Percentiles rank a stretch among this genome's conserved stretches.
phyloP scores from a whole-genome alignment of 1,140 invertebrate genomes.

The Papilio helenus region DNA sequence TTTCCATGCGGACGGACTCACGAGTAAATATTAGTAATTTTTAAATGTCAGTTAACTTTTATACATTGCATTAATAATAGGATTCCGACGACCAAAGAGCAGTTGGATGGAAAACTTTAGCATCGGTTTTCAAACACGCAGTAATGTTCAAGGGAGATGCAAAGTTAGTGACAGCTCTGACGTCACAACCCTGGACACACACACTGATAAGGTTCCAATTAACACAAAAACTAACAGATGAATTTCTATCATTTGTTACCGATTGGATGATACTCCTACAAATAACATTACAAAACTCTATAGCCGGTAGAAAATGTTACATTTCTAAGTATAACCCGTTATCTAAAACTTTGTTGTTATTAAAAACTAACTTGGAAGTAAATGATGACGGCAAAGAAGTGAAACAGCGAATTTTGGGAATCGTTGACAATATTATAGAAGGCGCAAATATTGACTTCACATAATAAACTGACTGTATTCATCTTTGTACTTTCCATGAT shows the following conservation, averaged over 20 bases:
- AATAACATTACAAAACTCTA: constrained; percentile 62
- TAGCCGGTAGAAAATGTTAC: constrained; percentile 50
- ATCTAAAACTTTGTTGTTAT: constrained; percentile 57
- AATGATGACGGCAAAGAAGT: constrained; percentile 57
- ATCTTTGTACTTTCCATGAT: too few species aligned
- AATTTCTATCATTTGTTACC: constrained; percentile 67
- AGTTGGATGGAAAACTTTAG: constrained; percentile 70
- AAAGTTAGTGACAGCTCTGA: constrained; percentile 63
- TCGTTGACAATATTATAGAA: constrained; percentile 66
- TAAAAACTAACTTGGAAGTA: constrained; percentile 59
- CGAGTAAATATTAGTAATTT: too few species aligned
- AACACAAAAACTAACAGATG: constrained; percentile 61
- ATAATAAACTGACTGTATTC: background rate
- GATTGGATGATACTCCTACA: constrained; percentile 70
- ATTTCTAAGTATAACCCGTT: constrained; percentile 63
- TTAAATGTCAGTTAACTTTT: background rate
- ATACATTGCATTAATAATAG: constrained; percentile 43
- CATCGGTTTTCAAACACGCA: constrained; percentile 69
- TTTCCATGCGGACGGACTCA: too few species aligned
- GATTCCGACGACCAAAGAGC: constrained; percentile 63
- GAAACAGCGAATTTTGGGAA: constrained; percentile 51
- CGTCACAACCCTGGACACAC: constrained; percentile 73
- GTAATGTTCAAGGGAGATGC: constrained; percentile 64
- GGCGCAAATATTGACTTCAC: constrained; percentile 43
- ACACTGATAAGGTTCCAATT: constrained; percentile 69